Percentiles rank a stretch among this genome's conserved stretches.
Conservation (phyloP, 2,113 vertebrate species). For the Mola mola region DNA sequence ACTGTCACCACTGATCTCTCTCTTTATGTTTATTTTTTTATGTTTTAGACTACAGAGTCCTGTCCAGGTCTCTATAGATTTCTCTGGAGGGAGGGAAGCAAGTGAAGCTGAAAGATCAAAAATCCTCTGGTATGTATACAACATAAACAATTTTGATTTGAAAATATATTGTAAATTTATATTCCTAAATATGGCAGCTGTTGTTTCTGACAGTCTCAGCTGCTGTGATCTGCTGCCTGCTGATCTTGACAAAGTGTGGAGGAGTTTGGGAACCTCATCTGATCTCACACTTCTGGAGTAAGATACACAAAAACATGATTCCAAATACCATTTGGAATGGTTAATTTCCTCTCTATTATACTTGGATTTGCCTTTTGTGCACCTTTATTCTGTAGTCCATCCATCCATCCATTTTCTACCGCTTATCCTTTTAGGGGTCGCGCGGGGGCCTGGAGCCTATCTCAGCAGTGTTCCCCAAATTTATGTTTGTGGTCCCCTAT, state of each 20-base stretch:
- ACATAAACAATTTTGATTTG: too few relatives aligned
- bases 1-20: neutral
- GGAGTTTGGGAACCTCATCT: conserved; percentile 65
- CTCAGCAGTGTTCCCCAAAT: too few relatives aligned
- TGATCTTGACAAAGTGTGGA: conserved; percentile 72
- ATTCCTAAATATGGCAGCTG: neutral
- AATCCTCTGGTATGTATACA: conserved; percentile 51
- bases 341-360: too few relatives aligned
- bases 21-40: conserved; percentile 7
- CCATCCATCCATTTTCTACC: too few relatives aligned
- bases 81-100: conserved; percentile 22
- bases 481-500: too few relatives aligned
- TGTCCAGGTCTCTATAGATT: conserved; percentile 47
- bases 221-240: conserved; percentile 67
- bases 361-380: too few relatives aligned
- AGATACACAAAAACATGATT: conserved; percentile 47
- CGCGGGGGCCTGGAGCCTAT: too few relatives aligned
- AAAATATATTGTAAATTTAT: too few relatives aligned
- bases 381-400: too few relatives aligned
- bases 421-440: too few relatives aligned
- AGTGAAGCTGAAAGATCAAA: conserved; percentile 25
- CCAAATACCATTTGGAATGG: too few relatives aligned
- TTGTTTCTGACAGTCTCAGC: conserved; percentile 71
- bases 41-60: conserved; percentile 56
- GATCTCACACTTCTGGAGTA: conserved; percentile 80